Conservation (phyloP, 2,888 invertebrate species). For the Phasia obesa region DNA sequence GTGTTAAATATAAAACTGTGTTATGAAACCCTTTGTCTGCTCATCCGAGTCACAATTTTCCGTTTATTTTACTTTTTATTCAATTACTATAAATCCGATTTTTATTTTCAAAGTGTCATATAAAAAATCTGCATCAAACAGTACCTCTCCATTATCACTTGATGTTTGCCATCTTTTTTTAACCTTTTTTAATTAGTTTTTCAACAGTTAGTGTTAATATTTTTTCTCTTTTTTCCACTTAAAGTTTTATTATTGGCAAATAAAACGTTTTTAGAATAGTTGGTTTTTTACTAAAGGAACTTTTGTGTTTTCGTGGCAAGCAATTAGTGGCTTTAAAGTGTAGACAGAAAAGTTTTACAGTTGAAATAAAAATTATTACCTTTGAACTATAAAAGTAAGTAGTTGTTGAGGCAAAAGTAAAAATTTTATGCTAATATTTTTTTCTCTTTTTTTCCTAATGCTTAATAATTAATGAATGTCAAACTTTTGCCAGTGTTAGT, state of each 20-base stretch:
- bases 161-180: not conserved
- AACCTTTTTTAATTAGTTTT: conserved; percentile 17
- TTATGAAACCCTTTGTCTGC: too few relatives aligned
- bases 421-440: not conserved
- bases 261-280: not conserved
- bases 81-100: too few relatives aligned
- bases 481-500: not conserved
- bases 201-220: not conserved
- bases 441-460: not conserved
- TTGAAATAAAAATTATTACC: conserved; percentile 24
- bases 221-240: not conserved
- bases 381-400: not conserved
- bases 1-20: too few relatives aligned
- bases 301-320: conserved; percentile 5
- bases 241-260: conserved; percentile 6
- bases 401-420: not conserved
- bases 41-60: too few relatives aligned
- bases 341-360: conserved; percentile 25
- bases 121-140: too few relatives aligned
- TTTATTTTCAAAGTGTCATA: too few relatives aligned
- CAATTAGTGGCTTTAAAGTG: conserved; percentile 26
- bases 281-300: not conserved
- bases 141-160: not conserved
- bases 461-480: not conserved
- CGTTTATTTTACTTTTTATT: too few relatives aligned